Evolutionary conservation across 1,140 invertebrate species (phyloP).

Genomic region (Ruditapes philippinarum): DNA sequence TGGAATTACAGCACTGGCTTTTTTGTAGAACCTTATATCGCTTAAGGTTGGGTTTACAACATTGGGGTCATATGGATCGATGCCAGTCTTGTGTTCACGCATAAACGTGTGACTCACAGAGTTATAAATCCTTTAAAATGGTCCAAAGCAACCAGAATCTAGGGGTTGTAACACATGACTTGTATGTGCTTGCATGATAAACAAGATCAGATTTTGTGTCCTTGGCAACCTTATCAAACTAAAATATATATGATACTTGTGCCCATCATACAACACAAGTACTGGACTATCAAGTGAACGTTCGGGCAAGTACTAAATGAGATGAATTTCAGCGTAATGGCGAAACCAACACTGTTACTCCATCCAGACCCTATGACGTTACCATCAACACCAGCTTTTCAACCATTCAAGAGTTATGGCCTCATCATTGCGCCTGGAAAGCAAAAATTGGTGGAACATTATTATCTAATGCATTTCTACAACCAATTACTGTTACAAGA

Average conservation of each 20-base stretch:
- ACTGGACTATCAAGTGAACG: neutral
- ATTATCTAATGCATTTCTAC: neutral
- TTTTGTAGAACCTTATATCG: neutral
- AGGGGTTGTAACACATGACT: neutral
- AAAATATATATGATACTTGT: neutral
- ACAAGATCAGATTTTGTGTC: neutral
- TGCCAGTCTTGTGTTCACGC: neutral
- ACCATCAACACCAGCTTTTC: constrained; percentile 52
- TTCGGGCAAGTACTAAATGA: constrained; percentile 9
- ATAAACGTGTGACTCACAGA: neutral
- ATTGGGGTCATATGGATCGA: neutral
- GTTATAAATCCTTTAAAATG: neutral
- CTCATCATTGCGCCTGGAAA: constrained; percentile 81
- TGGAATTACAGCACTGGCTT: neutral
- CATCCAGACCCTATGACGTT: constrained; percentile 67
- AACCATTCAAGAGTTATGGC: constrained; percentile 67
- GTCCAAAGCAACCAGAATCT: neutral
- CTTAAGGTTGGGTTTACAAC: too few species aligned
- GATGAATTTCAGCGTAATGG: constrained; percentile 59
- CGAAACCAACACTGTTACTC: constrained; percentile 60
- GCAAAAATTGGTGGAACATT: neutral
- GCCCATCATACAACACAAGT: neutral
- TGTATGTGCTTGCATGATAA: neutral
- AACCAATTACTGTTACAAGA: neutral
- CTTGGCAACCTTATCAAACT: neutral